Evolutionary conservation across 1,140 invertebrate genomes (phyloP), one percentile per base, ranked within the genome.

Genomic region (Dreissena polymorpha): DNA sequence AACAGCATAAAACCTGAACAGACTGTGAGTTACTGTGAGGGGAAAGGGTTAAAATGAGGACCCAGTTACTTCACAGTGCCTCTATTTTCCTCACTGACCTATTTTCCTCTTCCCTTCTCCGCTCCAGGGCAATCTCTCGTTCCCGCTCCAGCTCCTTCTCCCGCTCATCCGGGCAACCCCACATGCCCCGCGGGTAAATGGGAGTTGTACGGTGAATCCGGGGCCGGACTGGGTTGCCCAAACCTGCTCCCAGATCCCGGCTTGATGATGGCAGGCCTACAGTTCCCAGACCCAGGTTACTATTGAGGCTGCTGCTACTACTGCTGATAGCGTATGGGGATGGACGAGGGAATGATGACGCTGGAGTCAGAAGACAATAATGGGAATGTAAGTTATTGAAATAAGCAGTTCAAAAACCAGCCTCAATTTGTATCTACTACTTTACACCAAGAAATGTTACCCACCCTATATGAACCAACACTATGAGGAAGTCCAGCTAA

Each of bases 171-270:
- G 85, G 73, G 69, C 87, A 87, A 8, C 87, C 82, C 86, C 86
- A 88, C 0, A 86, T 81, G 60, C 83, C 83, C 82, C 91, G 91
- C 16, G 74, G 57, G 25, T 68, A 76, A 16, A 67, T 63, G n/a
- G 91, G 90, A 16, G 90, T 85, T 12, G 91, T 89, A 14, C 95
- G 94, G 51, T 96, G 94, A 55, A 96, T 91, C 75, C 95, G 95
- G 92, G 95, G 95, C 96, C 96, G 96, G 25, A 95, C 90, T 13
- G 89, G 87, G 23, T 88, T 87, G 21, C 85, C 83, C 27, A 84
- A 73, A 50, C 73, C 55, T n/a, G 77, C 84, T 29, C 76, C 60
- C 64, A 75, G 51, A 53, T 83, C 68, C 12, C 81, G 64, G 76
- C 81, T 83, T 27, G 64, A 68, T 10, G 80, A 75, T 18, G 67